Evolutionary conservation across 2,797 vertebrate genomes (phyloP), one percentile per base, ranked within the genome.

Genomic region (Tenualosa thibaudeaui): DNA sequence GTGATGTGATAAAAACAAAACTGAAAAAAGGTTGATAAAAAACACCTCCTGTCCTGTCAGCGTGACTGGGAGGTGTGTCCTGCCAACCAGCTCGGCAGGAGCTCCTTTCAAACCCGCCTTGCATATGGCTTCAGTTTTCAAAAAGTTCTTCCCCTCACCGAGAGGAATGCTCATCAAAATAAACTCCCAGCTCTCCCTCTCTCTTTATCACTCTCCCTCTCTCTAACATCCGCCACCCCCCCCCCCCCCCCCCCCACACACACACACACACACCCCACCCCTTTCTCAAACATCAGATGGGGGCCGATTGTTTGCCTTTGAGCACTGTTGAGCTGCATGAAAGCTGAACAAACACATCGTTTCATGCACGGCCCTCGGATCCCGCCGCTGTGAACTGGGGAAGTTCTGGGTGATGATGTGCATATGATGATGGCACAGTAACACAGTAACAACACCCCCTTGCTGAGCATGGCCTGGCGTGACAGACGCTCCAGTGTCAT

Each of bases 311-410:
- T 62, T 58, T 24, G 86, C 81, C 43, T 8, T 71, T 86, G 88
- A 50, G 60, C 75, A 13, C 86, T 7, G 84, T 84, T 84, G 82
- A 84, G 91, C 90, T 86, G 89, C 87, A 51, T 85, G 26, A 89
- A 92, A 93, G 92, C 94, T 94, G 93, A 93, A 90, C 92, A 94
- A 94, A 78, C 43, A 94, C 90, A 91, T 0, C 43, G 0, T 83
- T 37, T 91, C 92, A 90, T 90, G 85, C 85, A 88, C 60, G 2
- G 87, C 85, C 81, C 83, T 60, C 83, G 81, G 71, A 78, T 78
- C 71, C 37, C 71, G 37, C 40, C 40, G 37, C 7, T 17, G 43
- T 78, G 71, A 43, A 78, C 46, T 0, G 71, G 71, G 71, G 71
- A 17, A 4, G 46, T n/a, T 5, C 5, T 24, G 58, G 24, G 58